phyloP scores from a whole-genome alignment of 2,888 invertebrate genomes.

The Synanthedon myopaeformis region DNA sequence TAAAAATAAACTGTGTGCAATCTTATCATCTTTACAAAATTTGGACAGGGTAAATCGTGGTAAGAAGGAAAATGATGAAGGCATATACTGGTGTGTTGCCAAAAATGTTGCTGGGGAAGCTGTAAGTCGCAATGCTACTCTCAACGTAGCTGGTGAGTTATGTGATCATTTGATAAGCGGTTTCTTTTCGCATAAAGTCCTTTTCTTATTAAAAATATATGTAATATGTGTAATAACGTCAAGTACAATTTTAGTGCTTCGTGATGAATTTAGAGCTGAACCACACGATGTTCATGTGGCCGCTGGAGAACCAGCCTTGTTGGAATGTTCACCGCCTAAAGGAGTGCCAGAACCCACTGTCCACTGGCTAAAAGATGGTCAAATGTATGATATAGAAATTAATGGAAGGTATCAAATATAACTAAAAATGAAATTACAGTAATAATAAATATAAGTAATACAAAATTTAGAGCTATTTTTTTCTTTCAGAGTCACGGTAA shows the following conservation, averaged over 20 bases:
- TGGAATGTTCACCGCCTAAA: slow-evolving; percentile 94
- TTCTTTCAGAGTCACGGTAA: slow-evolving; percentile 76
- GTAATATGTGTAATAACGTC: not conserved
- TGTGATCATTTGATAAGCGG: not conserved
- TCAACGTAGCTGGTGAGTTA: slow-evolving; percentile 90
- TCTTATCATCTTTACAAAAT: not conserved
- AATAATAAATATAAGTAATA: not conserved
- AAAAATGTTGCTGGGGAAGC: slow-evolving; percentile 90
- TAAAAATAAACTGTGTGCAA: too few species aligned
- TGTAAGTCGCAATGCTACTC: slow-evolving; percentile 91
- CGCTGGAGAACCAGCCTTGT: slow-evolving; percentile 89
- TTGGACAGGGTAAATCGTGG: slow-evolving; percentile 84
- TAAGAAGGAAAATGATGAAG: slow-evolving; percentile 94
- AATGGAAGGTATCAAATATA: slow-evolving; percentile 66
- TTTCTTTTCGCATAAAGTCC: not conserved
- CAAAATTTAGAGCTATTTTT: not conserved
- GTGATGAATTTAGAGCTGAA: slow-evolving; percentile 93
- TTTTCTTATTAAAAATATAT: not conserved
- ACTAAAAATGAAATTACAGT: too few species aligned
- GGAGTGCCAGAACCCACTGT: slow-evolving; percentile 96
- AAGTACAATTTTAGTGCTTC: slow-evolving; percentile 76
- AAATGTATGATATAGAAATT: slow-evolving; percentile 71
- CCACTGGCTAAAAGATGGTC: slow-evolving; percentile 87
- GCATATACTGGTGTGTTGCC: slow-evolving; percentile 97
- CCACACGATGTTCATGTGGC: slow-evolving; percentile 94